phyloP scores from a whole-genome alignment of 1,140 invertebrate genomes.

The Pseudomyrmex pallidus region DNA sequence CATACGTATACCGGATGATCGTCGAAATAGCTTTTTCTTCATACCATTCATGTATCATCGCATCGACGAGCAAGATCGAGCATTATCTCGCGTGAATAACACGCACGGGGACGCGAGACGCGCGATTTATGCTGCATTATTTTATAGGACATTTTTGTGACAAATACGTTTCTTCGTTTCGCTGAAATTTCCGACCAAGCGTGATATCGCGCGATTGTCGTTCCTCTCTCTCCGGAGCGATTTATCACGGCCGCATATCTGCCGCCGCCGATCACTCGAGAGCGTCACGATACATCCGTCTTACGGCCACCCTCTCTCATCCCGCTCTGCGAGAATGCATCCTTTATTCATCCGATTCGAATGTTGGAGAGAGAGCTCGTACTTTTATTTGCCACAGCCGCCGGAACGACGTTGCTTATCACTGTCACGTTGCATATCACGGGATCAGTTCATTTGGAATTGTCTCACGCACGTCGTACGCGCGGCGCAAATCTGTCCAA shows the following conservation, averaged over 20 bases:
- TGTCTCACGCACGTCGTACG: background rate
- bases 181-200: background rate
- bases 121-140: constrained; percentile 24
- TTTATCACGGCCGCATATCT: constrained; percentile 35
- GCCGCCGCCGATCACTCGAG: constrained; percentile 31
- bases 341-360: constrained; percentile 41
- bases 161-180: constrained; percentile 23
- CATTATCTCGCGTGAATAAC: background rate
- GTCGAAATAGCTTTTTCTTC: background rate
- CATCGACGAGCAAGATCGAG: constrained; percentile 1
- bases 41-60: constrained; percentile 40
- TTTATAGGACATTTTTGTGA: constrained; percentile 25
- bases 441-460: constrained; percentile 26
- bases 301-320: background rate
- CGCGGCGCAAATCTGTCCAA: background rate
- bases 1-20: background rate
- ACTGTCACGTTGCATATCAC: constrained; percentile 21
- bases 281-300: constrained; percentile 43
- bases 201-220: background rate
- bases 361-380: background rate
- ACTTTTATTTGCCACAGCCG: constrained; percentile 39
- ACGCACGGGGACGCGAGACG: background rate
- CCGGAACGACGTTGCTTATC: constrained; percentile 20
- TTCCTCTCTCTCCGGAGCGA: constrained; percentile 5
- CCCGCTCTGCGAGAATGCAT: constrained; percentile 41